Evolutionary conservation across 2,888 invertebrate genomes (phyloP), one percentile per base, ranked within the genome.

Genomic region (Argyra leucocephala): DNA sequence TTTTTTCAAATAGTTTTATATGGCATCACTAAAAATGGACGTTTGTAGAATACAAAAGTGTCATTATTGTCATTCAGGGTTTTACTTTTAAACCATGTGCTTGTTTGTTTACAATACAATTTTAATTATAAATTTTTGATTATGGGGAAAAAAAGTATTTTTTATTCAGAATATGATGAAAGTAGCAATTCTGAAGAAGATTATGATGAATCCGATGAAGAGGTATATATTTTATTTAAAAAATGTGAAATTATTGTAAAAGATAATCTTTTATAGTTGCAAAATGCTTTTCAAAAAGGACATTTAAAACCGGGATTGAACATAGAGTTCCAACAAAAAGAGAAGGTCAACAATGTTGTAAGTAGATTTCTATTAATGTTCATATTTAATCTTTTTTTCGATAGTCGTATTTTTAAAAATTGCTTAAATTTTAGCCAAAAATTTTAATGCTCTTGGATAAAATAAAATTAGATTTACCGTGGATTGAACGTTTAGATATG

Each of bases 231-330:
- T 26, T 22, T 22, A 23, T 23, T 61, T n/a, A 21, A 23, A 18
- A 63, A 21, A 37, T 1, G 22, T 61, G 31, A 22, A 62, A 64
- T 61, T 58, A 58, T 63, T 64, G 64, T 64, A 36, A 1, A 6
- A 31, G 3, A 26, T 23, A 61, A 37, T 57, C 36, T 12, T 62
- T 81, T 80, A 64, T 75, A 96, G 94, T 80, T 97, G 65, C 95
- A 93, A 86, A 89, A 90, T 75, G 95, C 96, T 0, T 93, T 94
- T 77, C 88, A 88, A 0, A 86, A 88, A 72, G 96, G 96, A 1
- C 82, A 89, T 64, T 75, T 97, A 0, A 92, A 95, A 76, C 91
- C 94, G 1, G 95, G 95, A 1, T 79, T 96, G 0, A 93, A 94
- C 78, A 82, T 86, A 70, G 84, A 85, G 72, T 80, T 87, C 64